Conservation (phyloP, 2,797 vertebrate species). For the Naso thynnoides region DNA sequence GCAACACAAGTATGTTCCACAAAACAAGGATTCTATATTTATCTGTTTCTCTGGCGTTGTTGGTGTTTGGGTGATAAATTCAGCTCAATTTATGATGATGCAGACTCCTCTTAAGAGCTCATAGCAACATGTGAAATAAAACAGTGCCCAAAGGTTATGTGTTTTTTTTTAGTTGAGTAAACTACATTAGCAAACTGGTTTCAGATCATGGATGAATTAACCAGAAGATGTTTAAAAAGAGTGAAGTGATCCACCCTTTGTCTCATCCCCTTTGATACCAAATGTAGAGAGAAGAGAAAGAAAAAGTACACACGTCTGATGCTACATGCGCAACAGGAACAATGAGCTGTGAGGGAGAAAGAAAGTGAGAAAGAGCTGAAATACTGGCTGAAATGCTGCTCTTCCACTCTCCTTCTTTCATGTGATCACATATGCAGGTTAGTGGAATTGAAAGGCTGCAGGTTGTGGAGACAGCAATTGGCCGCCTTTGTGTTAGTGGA, state of each 20-base stretch:
- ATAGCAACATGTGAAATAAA: constrained; percentile 13
- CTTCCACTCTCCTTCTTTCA: constrained; percentile 26
- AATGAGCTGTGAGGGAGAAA: constrained; percentile 25
- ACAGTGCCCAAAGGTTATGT: constrained; percentile 16
- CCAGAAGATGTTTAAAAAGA: constrained; percentile 17
- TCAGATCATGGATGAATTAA: constrained; percentile 24
- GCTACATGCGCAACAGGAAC: constrained; percentile 37
- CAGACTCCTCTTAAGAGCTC: not conserved
- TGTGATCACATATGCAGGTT: constrained; percentile 53
- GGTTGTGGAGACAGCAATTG: constrained; percentile 66
- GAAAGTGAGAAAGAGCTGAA: constrained; percentile 19
- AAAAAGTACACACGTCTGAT: constrained; percentile 8
- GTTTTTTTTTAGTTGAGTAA: constrained; percentile 23
- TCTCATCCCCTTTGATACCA: constrained; percentile 49
- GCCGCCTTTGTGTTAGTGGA: constrained; percentile 71
- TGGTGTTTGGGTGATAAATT: not conserved
- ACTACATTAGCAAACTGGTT: constrained; percentile 13
- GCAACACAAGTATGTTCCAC: not conserved
- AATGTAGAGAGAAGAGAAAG: constrained; percentile 24
- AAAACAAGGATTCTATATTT: not conserved
- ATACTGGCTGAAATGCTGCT: constrained; percentile 9
- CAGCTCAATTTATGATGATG: not conserved
- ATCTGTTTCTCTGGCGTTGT: not conserved
- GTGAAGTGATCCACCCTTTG: constrained; percentile 45
- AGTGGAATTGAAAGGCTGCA: constrained; percentile 74